Base-by-base conservation (phyloP, 2,888 invertebrate genomes). In the Cephus rjabovi region DNA sequence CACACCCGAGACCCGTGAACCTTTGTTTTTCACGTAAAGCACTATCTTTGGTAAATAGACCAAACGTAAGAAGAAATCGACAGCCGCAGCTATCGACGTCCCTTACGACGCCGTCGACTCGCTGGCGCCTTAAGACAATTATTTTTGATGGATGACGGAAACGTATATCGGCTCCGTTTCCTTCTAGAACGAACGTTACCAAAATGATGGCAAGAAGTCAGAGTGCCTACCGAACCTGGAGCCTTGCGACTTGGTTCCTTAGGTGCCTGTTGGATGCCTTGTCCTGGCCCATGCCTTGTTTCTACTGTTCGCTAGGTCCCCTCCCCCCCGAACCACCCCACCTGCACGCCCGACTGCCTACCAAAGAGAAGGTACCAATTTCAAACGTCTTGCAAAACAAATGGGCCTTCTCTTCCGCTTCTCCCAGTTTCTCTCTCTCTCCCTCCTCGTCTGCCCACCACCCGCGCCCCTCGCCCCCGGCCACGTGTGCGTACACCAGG, bases 361-460 rank as follows among this genome's bases (percentile, higher is more conserved):
- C 34, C 76, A 40, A 77, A 76, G 80, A 76, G 79, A 69, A 76
- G 78, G 81, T 81, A 83, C 81, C 84, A 86, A 87, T 88, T 87
- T 87, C 83, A 80, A 80, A 79, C 82, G 80, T 83, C 79, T 82
- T 80, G 75, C 82, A 81, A 86, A 87, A 87, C 88, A 88, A 89
- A 89, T 86, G 84, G 84, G 82, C 82, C 81, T 84, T 82, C 76
- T 76, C 82, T 40, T 15, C 0, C 6, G 40, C 15, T 6, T 15
- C 40, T 40, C 1, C 37, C 37, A 40, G 15, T 37, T 68, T 35
- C 74, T 71, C 12, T 71, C 78, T 56, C 81, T 37, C 37, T 37
- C 12, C 12, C 37, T n/a, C 31, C 70, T 12, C 11, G 3, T 3
- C 35, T 12, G 3, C 40, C 40, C 4, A 15, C 40, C 15, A 1